Percentiles rank a stretch among this genome's conserved stretches.
These are phyloP conservation scores for Mesorhabditis spiculigera DNA, from an alignment of 2,888 invertebrate genomes.

Conservation along the genomic window DNA sequence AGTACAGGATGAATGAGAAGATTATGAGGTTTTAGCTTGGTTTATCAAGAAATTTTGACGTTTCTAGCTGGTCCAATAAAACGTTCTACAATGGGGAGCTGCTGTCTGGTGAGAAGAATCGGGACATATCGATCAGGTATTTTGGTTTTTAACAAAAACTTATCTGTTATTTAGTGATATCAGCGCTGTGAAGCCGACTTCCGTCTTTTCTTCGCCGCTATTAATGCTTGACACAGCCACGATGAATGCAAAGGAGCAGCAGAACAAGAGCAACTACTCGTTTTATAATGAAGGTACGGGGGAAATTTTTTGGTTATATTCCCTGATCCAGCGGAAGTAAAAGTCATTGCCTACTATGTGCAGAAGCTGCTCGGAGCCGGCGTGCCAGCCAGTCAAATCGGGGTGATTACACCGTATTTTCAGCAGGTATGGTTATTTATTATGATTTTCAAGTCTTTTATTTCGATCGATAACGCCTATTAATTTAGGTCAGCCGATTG, in stretches of 20 bases:
- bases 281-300: not conserved
- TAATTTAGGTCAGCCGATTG: not conserved
- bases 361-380: constrained; percentile 17
- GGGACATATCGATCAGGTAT: constrained; percentile 19
- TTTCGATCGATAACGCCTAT: not conserved
- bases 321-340: constrained; percentile 21
- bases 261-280: not conserved
- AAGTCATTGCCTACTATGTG: constrained; percentile 20
- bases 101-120: constrained; percentile 24
- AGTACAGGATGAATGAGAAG: constrained; percentile 47
- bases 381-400: constrained; percentile 20
- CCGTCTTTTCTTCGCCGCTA: constrained; percentile 10
- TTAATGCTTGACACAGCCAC: constrained; percentile 14
- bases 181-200: constrained; percentile 12
- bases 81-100: constrained; percentile 43
- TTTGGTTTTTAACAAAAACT: not conserved
- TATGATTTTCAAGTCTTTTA: not conserved
- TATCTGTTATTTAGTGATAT: constrained; percentile 15
- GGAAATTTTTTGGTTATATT: not conserved
- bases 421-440: constrained; percentile 20
- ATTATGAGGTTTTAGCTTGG: constrained; percentile 30
- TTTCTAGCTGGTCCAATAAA: constrained; percentile 43
- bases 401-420: constrained; percentile 32
- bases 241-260: not conserved
- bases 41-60: not conserved